Percentiles rank a stretch among this genome's conserved stretches.
phyloP scores from a whole-genome alignment of 92 coral and sea anemone species.

The Heliopora coerulea region DNA sequence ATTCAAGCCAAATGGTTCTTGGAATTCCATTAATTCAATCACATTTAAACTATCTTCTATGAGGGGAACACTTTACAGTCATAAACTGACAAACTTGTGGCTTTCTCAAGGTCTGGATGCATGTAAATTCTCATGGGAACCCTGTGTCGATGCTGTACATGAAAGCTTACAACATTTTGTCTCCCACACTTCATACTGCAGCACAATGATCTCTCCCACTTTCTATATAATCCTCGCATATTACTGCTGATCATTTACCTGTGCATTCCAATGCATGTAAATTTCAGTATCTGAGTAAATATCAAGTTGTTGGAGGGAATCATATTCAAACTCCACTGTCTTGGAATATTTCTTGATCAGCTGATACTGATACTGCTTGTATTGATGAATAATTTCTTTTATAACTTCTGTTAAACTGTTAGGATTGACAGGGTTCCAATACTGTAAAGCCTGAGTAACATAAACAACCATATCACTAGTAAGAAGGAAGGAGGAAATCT shows the following conservation, averaged over 20 bases:
- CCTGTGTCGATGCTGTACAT: no score
- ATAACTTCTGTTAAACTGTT: slow-evolving; percentile 59
- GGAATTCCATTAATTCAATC: no score
- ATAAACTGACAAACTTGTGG: no score
- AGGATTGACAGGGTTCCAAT: slow-evolving; percentile 73
- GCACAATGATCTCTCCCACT: no score
- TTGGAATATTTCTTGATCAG: slow-evolving; percentile 62
- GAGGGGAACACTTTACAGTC: no score
- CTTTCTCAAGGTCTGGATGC: no score
- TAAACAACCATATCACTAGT: background rate
- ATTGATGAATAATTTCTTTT: slow-evolving; percentile 69
- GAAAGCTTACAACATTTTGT: no score
- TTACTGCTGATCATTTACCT: slow-evolving; percentile 74
- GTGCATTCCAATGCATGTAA: slow-evolving; percentile 58
- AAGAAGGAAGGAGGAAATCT: slow-evolving; percentile 7
- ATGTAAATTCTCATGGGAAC: no score
- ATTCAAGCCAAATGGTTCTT: no score
- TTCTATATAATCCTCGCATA: no score
- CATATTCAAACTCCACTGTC: slow-evolving; percentile 67
- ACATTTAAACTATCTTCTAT: no score
- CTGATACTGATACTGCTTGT: slow-evolving; percentile 74
- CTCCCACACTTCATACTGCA: no score
- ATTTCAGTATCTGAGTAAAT: slow-evolving; percentile 71
- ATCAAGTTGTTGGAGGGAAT: slow-evolving; percentile 41
- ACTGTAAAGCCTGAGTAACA: slow-evolving; percentile 55